A percentile compares a stretch with the other conserved stretches of the same genome.
Evolutionary conservation across 2,888 invertebrate genomes (phyloP).

Genomic region (Drosophila falleni): DNA sequence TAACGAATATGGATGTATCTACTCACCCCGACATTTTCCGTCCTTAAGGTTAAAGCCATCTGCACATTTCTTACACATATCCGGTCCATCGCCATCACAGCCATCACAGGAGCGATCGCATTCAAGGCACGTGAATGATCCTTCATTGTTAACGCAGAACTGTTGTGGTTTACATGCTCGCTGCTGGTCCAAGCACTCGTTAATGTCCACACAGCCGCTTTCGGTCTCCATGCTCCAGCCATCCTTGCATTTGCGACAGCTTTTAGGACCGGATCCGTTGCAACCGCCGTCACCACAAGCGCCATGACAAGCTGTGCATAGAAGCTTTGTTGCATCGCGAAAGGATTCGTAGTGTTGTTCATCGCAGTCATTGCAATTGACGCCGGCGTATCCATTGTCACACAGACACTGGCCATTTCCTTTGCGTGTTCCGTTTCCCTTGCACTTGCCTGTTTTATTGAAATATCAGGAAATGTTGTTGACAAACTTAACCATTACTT

Average conservation of each 20-base stretch:
- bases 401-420: conserved; percentile 97
- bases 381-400: conserved; percentile 92
- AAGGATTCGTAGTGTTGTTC: conserved; percentile 91
- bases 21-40: conserved; percentile 91
- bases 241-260: conserved; percentile 87
- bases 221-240: conserved; percentile 92
- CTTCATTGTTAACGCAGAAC: conserved; percentile 96
- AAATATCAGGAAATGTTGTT: too few relatives aligned
- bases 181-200: conserved; percentile 90
- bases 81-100: conserved; percentile 95
- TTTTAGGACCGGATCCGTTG: conserved; percentile 90
- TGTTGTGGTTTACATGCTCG: conserved; percentile 88
- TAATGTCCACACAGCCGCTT: conserved; percentile 93
- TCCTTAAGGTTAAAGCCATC: conserved; percentile 90
- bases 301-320: conserved; percentile 92
- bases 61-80: conserved; percentile 94
- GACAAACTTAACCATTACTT: neutral
- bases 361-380: conserved; percentile 92
- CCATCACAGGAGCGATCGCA: conserved; percentile 94
- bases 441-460: conserved; percentile 86
- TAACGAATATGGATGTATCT: neutral
- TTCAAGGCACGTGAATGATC: conserved; percentile 90
- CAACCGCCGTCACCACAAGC: conserved; percentile 91
- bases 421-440: conserved; percentile 95
- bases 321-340: conserved; percentile 90